These are phyloP conservation scores for Lumbricus terrestris DNA, from an alignment of 2,888 invertebrate species.

Conservation along the genomic window DNA sequence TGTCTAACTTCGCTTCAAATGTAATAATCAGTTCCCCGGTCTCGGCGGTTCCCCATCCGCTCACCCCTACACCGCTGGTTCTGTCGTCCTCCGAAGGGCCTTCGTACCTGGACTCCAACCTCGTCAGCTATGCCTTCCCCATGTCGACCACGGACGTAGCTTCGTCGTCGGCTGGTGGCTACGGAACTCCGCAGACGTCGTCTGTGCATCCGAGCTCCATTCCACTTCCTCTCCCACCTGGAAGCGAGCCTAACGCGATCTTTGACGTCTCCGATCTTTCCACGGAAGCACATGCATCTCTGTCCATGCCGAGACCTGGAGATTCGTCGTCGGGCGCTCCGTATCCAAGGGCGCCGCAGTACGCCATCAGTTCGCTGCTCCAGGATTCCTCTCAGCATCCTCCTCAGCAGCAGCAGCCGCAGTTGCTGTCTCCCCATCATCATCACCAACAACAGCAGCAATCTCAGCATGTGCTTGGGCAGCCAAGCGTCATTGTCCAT, in stretches of 20 bases:
- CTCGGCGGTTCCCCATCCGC: background rate
- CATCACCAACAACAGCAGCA: conserved; percentile 20
- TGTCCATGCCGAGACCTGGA: background rate
- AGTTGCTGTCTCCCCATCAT: conserved; percentile 7
- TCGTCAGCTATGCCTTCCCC: conserved; percentile 13
- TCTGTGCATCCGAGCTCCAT: background rate
- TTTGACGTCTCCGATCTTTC: conserved; percentile 4
- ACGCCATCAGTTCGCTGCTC: background rate
- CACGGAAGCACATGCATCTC: background rate
- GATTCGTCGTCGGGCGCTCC: background rate
- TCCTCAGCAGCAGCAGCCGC: background rate
- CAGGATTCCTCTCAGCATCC: background rate
- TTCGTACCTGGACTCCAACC: background rate
- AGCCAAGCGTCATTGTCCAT: conserved; percentile 57
- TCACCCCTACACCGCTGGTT: conserved; percentile 19
- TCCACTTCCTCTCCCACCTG: background rate
- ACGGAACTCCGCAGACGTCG: background rate
- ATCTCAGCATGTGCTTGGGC: conserved; percentile 37
- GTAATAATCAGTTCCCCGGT: conserved; percentile 22
- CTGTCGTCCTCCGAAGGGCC: conserved; percentile 27
- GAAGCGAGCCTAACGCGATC: background rate
- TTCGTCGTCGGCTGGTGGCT: background rate
- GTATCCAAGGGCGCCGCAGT: background rate
- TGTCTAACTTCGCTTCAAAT: conserved; percentile 16
- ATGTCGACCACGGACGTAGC: background rate